These are phyloP conservation scores for Troglohyphantes excavatus DNA, from an alignment of 2,888 invertebrate genomes.

Conservation along the genomic window DNA sequence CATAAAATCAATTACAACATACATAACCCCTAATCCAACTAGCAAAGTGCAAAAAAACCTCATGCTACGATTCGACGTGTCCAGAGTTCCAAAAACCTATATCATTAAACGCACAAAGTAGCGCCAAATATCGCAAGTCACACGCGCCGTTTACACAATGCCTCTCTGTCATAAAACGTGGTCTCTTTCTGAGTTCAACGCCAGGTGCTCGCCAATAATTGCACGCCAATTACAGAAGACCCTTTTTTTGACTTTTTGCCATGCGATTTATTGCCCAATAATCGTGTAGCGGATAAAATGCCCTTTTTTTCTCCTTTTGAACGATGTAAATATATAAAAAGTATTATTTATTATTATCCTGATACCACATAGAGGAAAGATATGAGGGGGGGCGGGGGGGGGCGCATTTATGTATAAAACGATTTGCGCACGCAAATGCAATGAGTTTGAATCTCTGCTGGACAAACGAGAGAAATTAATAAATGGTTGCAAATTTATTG, in stretches of 20 bases:
- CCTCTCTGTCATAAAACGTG: slow-evolving; percentile 14
- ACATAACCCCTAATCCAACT: no score
- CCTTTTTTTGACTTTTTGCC: slow-evolving; percentile 10
- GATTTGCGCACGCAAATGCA: slow-evolving; percentile 38
- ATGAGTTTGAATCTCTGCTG: neutral
- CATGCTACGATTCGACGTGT: no score
- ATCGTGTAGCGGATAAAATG: slow-evolving; percentile 27
- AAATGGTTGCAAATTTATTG: neutral
- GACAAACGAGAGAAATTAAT: neutral
- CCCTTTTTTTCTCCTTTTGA: slow-evolving; percentile 8
- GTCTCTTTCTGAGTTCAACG: slow-evolving; percentile 39
- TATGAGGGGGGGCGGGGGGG: neutral
- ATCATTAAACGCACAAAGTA: neutral
- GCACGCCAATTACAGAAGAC: slow-evolving; percentile 63
- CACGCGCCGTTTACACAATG: slow-evolving; percentile 49
- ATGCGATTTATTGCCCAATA: slow-evolving; percentile 65
- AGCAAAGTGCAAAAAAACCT: no score
- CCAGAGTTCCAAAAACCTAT: neutral
- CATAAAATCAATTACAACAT: no score
- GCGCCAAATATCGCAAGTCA: slow-evolving; percentile 9
- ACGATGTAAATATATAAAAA: slow-evolving; percentile 22
- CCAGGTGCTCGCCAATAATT: slow-evolving; percentile 72
- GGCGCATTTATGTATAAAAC: slow-evolving; percentile 26
- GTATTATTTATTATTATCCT: slow-evolving; percentile 1
- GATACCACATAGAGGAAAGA: slow-evolving; percentile 5